These are phyloP conservation scores for Lycia hirtaria DNA, from an alignment of 2,888 invertebrate genomes.

Conservation along the genomic window DNA sequence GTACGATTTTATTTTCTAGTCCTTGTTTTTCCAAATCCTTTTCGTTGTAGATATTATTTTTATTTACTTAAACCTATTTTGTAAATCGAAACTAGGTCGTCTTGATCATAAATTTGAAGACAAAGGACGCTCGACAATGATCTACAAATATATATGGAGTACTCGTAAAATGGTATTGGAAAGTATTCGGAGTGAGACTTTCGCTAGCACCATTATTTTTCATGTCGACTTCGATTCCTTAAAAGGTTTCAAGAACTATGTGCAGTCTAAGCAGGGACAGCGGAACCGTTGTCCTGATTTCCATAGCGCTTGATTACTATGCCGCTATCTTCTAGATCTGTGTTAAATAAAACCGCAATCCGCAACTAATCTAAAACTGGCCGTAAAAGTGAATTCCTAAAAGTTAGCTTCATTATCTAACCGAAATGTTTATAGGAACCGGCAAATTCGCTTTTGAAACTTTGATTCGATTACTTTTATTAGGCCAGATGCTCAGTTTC, in stretches of 20 bases:
- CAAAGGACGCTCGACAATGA: slow-evolving; percentile 26
- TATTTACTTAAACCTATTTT: not conserved
- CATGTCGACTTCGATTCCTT: slow-evolving; percentile 35
- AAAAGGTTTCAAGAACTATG: slow-evolving; percentile 32
- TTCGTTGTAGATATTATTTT: not conserved
- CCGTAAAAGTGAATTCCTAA: not conserved
- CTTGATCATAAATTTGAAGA: slow-evolving; percentile 23
- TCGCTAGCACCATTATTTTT: slow-evolving; percentile 41
- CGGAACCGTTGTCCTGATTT: slow-evolving; percentile 24
- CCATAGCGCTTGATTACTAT: slow-evolving; percentile 13
- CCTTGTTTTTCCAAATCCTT: not conserved
- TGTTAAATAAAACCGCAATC: slow-evolving; percentile 14
- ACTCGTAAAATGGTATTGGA: slow-evolving; percentile 36
- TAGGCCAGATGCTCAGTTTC: slow-evolving; percentile 58
- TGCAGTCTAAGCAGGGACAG: slow-evolving; percentile 16
- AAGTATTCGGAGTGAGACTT: slow-evolving; percentile 40
- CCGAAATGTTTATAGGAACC: not conserved
- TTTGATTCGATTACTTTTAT: slow-evolving; percentile 55
- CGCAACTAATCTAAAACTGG: slow-evolving; percentile 7
- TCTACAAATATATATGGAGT: slow-evolving; percentile 34
- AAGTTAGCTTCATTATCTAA: not conserved
- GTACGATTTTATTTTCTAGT: not conserved
- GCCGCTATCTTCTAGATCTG: slow-evolving; percentile 1
- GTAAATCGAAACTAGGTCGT: slow-evolving; percentile 24
- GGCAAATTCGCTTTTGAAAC: slow-evolving; percentile 13